Percentiles rank a stretch among this genome's conserved stretches.
phyloP scores from a whole-genome alignment of 2,113 vertebrate species.

The Serilophus lunatus region DNA sequence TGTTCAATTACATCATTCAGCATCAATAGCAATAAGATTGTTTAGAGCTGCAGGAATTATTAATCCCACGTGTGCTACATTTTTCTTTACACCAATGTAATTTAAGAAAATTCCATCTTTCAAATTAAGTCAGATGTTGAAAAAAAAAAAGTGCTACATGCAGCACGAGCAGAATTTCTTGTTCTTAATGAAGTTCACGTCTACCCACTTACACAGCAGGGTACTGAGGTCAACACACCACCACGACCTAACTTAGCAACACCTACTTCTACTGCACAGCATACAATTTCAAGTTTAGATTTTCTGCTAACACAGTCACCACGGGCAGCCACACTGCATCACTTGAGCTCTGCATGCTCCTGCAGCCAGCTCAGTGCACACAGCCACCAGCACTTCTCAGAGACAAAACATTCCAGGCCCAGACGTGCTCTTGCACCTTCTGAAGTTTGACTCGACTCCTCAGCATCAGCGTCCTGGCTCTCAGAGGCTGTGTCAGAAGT shows the following conservation, averaged over 20 bases:
- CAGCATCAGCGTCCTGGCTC: neutral
- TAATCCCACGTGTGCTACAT: neutral
- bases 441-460: neutral
- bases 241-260: fast-evolving
- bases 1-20: neutral
- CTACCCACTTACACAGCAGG: neutral
- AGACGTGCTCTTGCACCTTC: slow-evolving; percentile 9
- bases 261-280: neutral
- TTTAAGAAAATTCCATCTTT: neutral
- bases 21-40: neutral
- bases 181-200: neutral
- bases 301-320: neutral
- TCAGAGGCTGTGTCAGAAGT: neutral
- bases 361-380: neutral
- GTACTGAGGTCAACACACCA: neutral
- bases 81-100: neutral
- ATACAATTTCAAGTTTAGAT: neutral
- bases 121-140: neutral
- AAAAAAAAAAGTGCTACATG: neutral
- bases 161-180: neutral
- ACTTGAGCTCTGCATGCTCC: neutral
- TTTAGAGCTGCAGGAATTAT: neutral
- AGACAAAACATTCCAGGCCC: neutral
- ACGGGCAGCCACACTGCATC: neutral
- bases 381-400: neutral